These are phyloP conservation scores for Epistrophella euchroma DNA, from an alignment of 2,888 invertebrate genomes.

Conservation along the genomic window DNA sequence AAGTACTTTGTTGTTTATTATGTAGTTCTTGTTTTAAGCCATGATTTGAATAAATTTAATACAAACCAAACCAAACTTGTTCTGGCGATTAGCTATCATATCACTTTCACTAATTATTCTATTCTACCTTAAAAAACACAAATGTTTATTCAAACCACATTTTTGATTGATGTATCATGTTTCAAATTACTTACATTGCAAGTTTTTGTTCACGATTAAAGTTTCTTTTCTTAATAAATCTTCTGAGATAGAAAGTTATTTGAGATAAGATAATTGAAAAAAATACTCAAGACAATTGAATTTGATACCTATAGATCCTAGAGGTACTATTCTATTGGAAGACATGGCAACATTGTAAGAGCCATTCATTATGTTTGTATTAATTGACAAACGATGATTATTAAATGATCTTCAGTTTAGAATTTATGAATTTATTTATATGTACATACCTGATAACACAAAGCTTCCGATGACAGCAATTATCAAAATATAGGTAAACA, in stretches of 20 bases:
- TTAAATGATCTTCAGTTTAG: not conserved
- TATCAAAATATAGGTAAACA: constrained; percentile 78
- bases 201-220: not conserved
- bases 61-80: too few relatives aligned
- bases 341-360: not conserved
- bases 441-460: constrained; percentile 80
- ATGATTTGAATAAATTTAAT: too few relatives aligned
- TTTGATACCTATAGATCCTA: not conserved
- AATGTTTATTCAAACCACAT: not conserved
- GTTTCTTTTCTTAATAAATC: not conserved
- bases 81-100: too few relatives aligned
- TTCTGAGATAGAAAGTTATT: constrained; percentile 1
- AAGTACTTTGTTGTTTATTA: too few relatives aligned
- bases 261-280: not conserved
- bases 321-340: too few relatives aligned
- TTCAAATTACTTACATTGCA: not conserved
- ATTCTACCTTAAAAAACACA: too few relatives aligned
- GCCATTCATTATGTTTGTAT: not conserved
- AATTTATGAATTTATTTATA: not conserved
- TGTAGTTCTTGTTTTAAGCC: too few relatives aligned
- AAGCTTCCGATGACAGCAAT: constrained; percentile 79
- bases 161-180: too few relatives aligned
- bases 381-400: not conserved
- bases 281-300: not conserved
- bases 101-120: too few relatives aligned